A percentile compares a stretch with the other conserved stretches of the same genome.
These are phyloP conservation scores for Lapara coniferarum DNA, from an alignment of 2,888 invertebrate species.

Conservation along the genomic window DNA sequence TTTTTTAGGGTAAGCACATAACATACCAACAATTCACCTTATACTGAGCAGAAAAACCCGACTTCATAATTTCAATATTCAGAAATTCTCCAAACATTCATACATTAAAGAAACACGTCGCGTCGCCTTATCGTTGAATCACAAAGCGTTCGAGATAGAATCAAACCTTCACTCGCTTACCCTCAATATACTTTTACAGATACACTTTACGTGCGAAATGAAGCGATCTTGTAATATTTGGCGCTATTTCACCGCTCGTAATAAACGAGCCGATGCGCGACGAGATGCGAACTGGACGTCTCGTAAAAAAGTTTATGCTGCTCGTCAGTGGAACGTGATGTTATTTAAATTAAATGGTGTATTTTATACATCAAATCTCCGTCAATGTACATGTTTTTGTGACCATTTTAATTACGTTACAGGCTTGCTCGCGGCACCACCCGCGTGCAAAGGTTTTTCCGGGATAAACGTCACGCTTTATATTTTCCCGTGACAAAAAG, in stretches of 20 bases:
- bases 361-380: too few relatives aligned
- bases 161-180: not conserved
- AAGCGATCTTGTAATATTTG: conserved; percentile 7
- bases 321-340: not conserved
- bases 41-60: too few relatives aligned
- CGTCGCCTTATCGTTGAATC: not conserved
- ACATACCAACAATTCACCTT: too few relatives aligned
- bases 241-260: not conserved
- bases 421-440: too few relatives aligned
- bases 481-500: too few relatives aligned
- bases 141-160: not conserved
- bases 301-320: conserved; percentile 5
- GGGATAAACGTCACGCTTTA: too few relatives aligned
- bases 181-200: conserved; percentile 8
- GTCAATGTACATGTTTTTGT: too few relatives aligned
- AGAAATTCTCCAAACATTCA: too few relatives aligned
- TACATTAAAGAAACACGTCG: not conserved
- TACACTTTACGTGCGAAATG: not conserved
- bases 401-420: too few relatives aligned
- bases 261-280: conserved; percentile 1
- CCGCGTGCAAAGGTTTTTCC: too few relatives aligned
- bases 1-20: too few relatives aligned
- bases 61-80: too few relatives aligned
- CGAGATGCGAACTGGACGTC: not conserved
- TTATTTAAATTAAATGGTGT: not conserved